Percentiles rank a stretch among this genome's conserved stretches.
Evolutionary conservation across 2,888 invertebrate genomes (phyloP).

Genomic region (Diogma glabrata): DNA sequence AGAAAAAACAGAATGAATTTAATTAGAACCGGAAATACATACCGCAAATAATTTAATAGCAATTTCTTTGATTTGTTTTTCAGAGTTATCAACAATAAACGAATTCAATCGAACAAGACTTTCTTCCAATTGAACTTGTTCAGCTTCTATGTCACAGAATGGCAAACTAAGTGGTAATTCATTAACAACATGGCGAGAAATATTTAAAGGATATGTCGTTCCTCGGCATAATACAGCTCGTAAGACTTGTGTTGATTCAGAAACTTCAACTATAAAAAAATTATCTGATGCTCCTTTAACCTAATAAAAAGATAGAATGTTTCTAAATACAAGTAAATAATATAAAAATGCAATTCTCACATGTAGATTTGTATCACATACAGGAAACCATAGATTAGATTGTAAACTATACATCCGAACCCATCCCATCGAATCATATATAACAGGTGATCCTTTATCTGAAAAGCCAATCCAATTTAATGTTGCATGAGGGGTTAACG

Average conservation of each 20-base stretch:
- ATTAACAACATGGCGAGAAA: constrained; percentile 71
- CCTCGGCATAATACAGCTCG: constrained; percentile 82
- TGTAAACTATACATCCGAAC: constrained; percentile 57
- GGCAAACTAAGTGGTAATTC: constrained; percentile 67
- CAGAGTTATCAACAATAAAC: constrained; percentile 47
- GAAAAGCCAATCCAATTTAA: constrained; percentile 70
- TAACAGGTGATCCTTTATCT: constrained; percentile 68
- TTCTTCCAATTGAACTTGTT: constrained; percentile 75
- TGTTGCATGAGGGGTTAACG: constrained; percentile 50
- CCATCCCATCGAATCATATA: constrained; percentile 65
- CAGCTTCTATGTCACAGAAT: constrained; percentile 62
- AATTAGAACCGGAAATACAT: constrained; percentile 29
- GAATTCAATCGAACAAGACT: constrained; percentile 52
- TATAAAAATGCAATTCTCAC: constrained; percentile 39
- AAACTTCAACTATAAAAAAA: constrained; percentile 65
- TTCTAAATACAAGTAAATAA: too few species aligned
- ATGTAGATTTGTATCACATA: constrained; percentile 61
- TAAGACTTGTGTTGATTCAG: constrained; percentile 64
- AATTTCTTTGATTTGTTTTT: constrained; percentile 60
- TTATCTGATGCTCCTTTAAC: constrained; percentile 57
- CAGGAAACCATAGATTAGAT: constrained; percentile 67
- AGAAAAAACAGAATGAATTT: constrained; percentile 1
- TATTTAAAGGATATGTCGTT: constrained; percentile 73
- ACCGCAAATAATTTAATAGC: constrained; percentile 87
- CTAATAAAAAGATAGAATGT: constrained; percentile 28